Conservation (phyloP, 1,140 invertebrate genomes). For the Pissodes strobi region DNA sequence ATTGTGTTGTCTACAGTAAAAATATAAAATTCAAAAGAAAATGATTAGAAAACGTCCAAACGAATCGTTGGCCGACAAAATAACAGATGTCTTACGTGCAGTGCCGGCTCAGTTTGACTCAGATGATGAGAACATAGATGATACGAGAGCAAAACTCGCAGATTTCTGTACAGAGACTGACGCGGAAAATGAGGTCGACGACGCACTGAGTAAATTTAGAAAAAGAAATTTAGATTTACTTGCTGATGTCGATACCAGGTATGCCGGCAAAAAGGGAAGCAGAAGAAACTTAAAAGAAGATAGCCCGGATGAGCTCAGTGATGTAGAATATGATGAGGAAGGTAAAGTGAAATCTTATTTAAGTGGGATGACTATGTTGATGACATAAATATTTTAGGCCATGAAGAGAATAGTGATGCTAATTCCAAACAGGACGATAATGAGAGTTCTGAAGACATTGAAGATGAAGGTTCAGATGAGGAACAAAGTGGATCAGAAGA, state of each 20-base stretch:
- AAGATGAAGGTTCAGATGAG: constrained; percentile 39
- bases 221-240: constrained; percentile 68
- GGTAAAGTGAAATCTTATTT: constrained; percentile 18
- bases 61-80: constrained; percentile 62
- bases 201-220: constrained; percentile 63
- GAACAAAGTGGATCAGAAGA: constrained; percentile 26
- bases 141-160: constrained; percentile 58
- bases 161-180: constrained; percentile 50
- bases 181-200: constrained; percentile 60
- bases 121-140: constrained; percentile 61
- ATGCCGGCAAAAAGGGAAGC: constrained; percentile 70
- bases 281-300: constrained; percentile 57
- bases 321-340: constrained; percentile 42
- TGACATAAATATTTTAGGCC: neutral
- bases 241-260: constrained; percentile 71
- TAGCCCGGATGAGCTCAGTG: constrained; percentile 45
- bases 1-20: too few relatives aligned
- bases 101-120: constrained; percentile 60
- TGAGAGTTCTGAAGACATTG: constrained; percentile 38
- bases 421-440: neutral
- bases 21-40: too few relatives aligned
- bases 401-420: neutral
- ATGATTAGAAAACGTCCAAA: constrained; percentile 35
- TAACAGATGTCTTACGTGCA: constrained; percentile 61
- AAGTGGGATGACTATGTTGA: neutral